Conservation (phyloP, 2,888 invertebrate genomes). For the Meandrusa payeni region DNA sequence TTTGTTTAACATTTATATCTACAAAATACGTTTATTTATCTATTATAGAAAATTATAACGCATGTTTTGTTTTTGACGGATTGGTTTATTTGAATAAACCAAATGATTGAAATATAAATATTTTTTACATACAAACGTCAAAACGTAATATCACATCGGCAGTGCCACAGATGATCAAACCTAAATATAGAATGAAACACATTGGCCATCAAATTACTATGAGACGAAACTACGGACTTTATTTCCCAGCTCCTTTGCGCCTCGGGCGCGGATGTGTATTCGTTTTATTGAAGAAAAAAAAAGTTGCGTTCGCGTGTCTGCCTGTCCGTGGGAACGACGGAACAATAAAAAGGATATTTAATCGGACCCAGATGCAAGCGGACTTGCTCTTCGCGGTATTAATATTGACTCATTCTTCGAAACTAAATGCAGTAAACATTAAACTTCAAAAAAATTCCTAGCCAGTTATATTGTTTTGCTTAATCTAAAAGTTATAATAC, state of each 20-base stretch:
- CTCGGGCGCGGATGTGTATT: slow-evolving; percentile 63
- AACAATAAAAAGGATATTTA: slow-evolving; percentile 58
- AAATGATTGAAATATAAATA: too few species aligned
- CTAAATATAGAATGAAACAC: slow-evolving; percentile 62
- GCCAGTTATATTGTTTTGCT: too few species aligned
- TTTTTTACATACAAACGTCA: too few species aligned
- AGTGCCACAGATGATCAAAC: slow-evolving; percentile 55
- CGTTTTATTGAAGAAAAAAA: slow-evolving; percentile 39
- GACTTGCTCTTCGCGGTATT: slow-evolving; percentile 8
- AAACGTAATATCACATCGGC: slow-evolving; percentile 58
- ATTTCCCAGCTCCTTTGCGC: slow-evolving; percentile 55
- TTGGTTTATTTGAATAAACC: too few species aligned
- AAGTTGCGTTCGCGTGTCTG: slow-evolving; percentile 61
- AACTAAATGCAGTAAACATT: neutral
- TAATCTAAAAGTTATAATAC: too few species aligned
- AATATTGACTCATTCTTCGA: neutral
- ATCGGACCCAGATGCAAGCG: slow-evolving; percentile 30
- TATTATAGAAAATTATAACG: too few species aligned
- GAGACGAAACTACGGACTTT: slow-evolving; percentile 60
- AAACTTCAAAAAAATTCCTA: neutral
- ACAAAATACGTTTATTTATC: too few species aligned
- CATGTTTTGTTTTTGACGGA: too few species aligned
- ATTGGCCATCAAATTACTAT: slow-evolving; percentile 64
- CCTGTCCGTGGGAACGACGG: slow-evolving; percentile 64
- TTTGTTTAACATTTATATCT: too few species aligned